Evolutionary conservation across 2,888 invertebrate genomes (phyloP), one percentile per base, ranked within the genome.

Genomic region (Linnaemya vulpina): DNA sequence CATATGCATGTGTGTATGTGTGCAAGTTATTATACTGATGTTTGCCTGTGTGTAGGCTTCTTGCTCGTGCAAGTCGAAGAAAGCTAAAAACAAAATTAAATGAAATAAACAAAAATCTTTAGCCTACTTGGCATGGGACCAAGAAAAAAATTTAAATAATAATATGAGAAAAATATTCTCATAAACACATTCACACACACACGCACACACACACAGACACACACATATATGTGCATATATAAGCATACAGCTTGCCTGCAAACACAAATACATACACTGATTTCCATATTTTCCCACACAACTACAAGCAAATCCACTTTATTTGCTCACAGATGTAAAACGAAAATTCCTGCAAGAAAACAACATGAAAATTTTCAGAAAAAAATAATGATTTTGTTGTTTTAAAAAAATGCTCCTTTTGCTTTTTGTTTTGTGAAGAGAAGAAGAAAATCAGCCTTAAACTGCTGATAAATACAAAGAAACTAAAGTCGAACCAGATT

Each of bases 81-180:
- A 70, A 65, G 17, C 53, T 3, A 78, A 58, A n/a, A 58, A 67
- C 38, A 40, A 58, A 49, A 80, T 55, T 55, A 55, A 78, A 55
- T 38, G 63, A 62, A 53, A 67, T 51, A 70, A 71, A 65, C 62
- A 76, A 75, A 80, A 81, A 80, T 77, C 81, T 77, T 77, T 84
- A 84, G 62, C 84, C 84, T 77, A 84, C 62, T 84, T 84, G 84
- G 84, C 84, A 84, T 30, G 73, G 43, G 67, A 76, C 81, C 84
- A 84, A 84, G 38, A 71, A 81, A 62, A 75, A 30, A 63, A 80
- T 81, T 74, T 74, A 74, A 80, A 80, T 80, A 74, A 74, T 80
- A 80, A 75, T 75, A 75, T 75, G 62, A 71, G 71, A 43, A 71
- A 83, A 71, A 68, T 53, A 51, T 67, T 51, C 49, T 65, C 25